These are phyloP conservation scores for Alligator sinensis DNA, from an alignment of 2,113 vertebrate species.

Conservation along the genomic window DNA sequence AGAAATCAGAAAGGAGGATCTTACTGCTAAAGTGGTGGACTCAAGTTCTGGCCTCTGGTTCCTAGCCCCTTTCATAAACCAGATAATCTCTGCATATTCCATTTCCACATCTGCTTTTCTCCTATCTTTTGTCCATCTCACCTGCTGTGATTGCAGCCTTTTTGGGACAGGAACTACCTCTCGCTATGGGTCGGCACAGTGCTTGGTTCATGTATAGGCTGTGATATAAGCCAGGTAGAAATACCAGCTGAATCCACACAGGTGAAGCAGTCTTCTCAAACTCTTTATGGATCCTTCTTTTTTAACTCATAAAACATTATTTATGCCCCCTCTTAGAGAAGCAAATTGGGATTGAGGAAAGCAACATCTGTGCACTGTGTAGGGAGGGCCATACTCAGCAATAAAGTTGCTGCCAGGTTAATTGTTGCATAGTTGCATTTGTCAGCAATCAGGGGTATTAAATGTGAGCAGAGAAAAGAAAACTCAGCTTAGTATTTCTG, in stretches of 20 bases:
- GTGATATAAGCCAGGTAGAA: not conserved
- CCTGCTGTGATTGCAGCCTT: not conserved
- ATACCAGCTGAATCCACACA: not conserved
- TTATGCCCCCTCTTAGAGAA: not conserved
- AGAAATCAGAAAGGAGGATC: not conserved
- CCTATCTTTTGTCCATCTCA: not conserved
- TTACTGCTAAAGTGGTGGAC: not conserved
- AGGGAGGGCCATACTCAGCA: not conserved
- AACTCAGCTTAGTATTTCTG: not conserved
- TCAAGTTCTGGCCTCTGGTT: not conserved
- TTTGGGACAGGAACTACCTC: not conserved
- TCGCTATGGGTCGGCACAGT: not conserved
- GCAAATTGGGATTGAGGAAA: not conserved
- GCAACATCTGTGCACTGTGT: not conserved
- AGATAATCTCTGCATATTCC: not conserved
- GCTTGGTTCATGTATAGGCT: not conserved
- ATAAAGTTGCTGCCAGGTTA: not conserved
- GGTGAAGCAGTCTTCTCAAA: not conserved
- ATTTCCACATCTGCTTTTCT: not conserved
- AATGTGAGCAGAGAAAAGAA: not conserved
- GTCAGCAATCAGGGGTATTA: not conserved
- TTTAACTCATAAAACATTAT: not conserved
- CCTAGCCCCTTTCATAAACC: not conserved
- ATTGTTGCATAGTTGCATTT: not conserved
- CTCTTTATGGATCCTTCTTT: not conserved